phyloP scores from a whole-genome alignment of 2,888 invertebrate genomes.

The Perdita meconis region DNA sequence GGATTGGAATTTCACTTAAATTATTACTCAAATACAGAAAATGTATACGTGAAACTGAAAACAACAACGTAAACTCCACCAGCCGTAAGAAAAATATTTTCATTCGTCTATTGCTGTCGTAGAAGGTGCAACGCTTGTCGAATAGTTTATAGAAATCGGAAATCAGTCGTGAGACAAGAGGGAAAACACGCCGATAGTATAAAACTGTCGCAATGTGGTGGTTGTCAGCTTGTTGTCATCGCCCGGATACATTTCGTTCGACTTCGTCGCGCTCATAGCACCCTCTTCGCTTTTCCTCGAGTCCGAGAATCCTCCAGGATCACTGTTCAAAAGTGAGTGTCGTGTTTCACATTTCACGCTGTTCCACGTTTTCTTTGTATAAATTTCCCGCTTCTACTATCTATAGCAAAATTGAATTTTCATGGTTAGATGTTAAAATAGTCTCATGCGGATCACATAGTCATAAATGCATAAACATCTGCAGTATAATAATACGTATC shows the following conservation, averaged over 20 bases:
- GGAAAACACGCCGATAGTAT: constrained; percentile 16
- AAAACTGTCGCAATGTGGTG: constrained; percentile 51
- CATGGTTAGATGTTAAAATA: no score
- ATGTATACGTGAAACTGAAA: background rate
- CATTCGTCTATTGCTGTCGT: constrained; percentile 1
- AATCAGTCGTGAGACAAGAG: constrained; percentile 13
- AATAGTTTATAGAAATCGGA: constrained; percentile 50
- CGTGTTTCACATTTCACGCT: constrained; percentile 37
- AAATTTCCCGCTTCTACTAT: constrained; percentile 1
- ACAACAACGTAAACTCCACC: background rate
- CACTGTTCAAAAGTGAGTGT: constrained; percentile 3
- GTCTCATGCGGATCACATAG: no score
- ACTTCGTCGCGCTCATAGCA: constrained; percentile 15
- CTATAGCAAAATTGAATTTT: no score
- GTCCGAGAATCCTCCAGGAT: constrained; percentile 12
- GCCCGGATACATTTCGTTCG: constrained; percentile 57
- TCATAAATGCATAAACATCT: no score
- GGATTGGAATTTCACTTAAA: no score
- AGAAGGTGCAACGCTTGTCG: constrained; percentile 38
- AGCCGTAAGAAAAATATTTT: constrained; percentile 28
- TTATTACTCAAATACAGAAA: background rate
- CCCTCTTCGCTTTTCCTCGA: constrained; percentile 18
- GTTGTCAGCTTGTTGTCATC: constrained; percentile 62
- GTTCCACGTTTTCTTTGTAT: background rate
- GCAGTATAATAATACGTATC: no score